Evolutionary conservation across 2,113 vertebrate species (phyloP).

Genomic region (Lampris megalopsis): DNA sequence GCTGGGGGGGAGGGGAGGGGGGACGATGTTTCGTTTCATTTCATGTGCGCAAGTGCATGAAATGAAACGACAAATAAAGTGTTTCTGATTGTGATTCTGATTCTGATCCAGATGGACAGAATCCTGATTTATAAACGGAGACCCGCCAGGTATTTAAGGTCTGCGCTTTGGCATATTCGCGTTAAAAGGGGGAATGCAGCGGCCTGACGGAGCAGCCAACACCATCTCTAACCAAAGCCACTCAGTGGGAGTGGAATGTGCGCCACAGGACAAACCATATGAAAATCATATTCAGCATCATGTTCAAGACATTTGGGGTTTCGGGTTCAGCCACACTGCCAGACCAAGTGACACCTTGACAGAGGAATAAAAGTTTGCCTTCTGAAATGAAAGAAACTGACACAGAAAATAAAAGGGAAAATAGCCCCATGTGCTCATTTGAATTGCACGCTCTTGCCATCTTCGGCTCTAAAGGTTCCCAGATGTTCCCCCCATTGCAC

Average conservation of each 20-base stretch:
- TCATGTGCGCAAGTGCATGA: too few relatives aligned
- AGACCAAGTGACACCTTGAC: conserved; percentile 64
- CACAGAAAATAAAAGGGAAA: conserved; percentile 26
- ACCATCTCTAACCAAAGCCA: background rate
- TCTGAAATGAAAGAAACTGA: conserved; percentile 49
- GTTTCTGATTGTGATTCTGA: too few relatives aligned
- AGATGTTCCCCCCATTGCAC: conserved; percentile 69
- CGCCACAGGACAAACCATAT: conserved; percentile 44
- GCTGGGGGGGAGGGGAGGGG: too few relatives aligned
- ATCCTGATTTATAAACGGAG: too few relatives aligned
- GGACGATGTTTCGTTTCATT: too few relatives aligned
- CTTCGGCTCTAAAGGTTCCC: conserved; percentile 63
- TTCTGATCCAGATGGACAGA: too few relatives aligned
- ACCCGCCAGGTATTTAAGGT: background rate
- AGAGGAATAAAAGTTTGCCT: conserved; percentile 58
- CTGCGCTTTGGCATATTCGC: conserved; percentile 5
- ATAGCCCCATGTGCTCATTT: conserved; percentile 44
- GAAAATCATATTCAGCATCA: conserved; percentile 53
- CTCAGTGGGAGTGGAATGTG: conserved; percentile 45
- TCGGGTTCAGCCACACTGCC: conserved; percentile 53
- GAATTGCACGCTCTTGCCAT: conserved; percentile 45
- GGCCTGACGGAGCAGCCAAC: conserved; percentile 1
- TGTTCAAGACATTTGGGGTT: conserved; percentile 42
- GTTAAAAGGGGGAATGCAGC: conserved; percentile 7
- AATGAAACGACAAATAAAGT: too few relatives aligned